Base-by-base conservation (phyloP, 2,797 vertebrate species). In the Sebastes diaconus region DNA sequence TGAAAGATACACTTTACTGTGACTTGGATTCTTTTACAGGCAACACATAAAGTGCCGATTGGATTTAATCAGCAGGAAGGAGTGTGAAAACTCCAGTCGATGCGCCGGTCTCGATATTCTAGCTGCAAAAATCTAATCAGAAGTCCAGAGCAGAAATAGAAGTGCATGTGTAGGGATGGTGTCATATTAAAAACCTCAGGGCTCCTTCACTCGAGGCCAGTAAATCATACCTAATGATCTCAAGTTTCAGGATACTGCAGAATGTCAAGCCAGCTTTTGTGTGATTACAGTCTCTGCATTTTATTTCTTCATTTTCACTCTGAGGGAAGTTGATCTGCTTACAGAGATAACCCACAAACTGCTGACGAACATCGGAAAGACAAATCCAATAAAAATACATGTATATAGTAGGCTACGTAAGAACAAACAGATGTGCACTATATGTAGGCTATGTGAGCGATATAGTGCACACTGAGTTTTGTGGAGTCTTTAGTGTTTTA, bases 111-210 rank as follows among this genome's bases (percentile, higher is more conserved):
- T 3, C 10, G 13, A 36, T 29, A 29, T 36, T 30, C 25, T 25
- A 36, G 13, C 27, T 34, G 22, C 22, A 32, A 50, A 72, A 24
- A 61, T 39, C 22, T 16, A 59, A 70, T 67, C 11, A 63, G 32
- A 63, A 22, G 32, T 59, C 18, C 24, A 11, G 29, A 69, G 24
- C 27, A 59, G 30, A 54, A 68, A 76, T 16, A 46, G 14, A 79
- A 27, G 63, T 50, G 52, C 36, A 30, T 29, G 30, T 66, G 8
- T 8, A 25, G 27, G 32, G 29, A 39, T 13, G 50, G 27, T 79
- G 27, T 70, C 59, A 22, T 54, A 68, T 68, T 72, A 22, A 46
- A 67, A 73, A 77, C 63, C 6, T 65, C 50, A 68, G 27, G 29
- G 25, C 16, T 64, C 20, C 24, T 65, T 54, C 25, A 24, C 54